These are phyloP conservation scores for Conchocele bisecta DNA, from an alignment of 2,888 invertebrate species.

Conservation along the genomic window DNA sequence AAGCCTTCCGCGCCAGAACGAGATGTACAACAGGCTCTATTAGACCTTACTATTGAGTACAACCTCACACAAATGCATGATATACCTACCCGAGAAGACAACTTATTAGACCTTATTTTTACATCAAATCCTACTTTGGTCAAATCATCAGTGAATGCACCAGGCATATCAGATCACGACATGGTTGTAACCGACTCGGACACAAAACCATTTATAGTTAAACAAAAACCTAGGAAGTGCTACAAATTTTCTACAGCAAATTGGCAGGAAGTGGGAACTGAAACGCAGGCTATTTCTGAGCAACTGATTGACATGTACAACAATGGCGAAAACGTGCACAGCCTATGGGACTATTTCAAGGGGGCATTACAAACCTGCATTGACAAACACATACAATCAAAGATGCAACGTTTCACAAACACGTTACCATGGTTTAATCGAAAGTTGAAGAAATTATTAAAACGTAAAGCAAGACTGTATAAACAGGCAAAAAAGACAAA, in stretches of 20 bases:
- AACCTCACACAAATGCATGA: constrained; percentile 37
- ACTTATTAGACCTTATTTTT: constrained; percentile 33
- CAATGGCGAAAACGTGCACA: background rate
- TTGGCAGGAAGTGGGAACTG: background rate
- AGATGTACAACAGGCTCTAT: constrained; percentile 21
- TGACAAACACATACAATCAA: constrained; percentile 11
- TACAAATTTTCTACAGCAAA: background rate
- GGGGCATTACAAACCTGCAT: no score
- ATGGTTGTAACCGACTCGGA: background rate
- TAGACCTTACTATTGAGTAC: constrained; percentile 16
- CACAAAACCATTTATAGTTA: constrained; percentile 30
- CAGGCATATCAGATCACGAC: background rate
- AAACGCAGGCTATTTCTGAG: no score
- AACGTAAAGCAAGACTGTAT: constrained; percentile 30
- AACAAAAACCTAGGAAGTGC: background rate
- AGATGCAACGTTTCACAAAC: constrained; percentile 15
- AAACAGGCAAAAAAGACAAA: constrained; percentile 32
- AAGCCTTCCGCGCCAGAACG: background rate
- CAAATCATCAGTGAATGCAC: constrained; percentile 19
- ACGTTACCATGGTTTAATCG: constrained; percentile 9
- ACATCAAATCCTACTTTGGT: constrained; percentile 37
- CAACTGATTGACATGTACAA: no score
- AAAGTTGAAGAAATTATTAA: constrained; percentile 11
- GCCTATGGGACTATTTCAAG: background rate
- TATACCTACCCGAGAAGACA: constrained; percentile 25